Percentiles rank a stretch among this genome's conserved stretches.
phyloP scores from a whole-genome alignment of 2,797 vertebrate species.

The Sebastes vulpes region DNA sequence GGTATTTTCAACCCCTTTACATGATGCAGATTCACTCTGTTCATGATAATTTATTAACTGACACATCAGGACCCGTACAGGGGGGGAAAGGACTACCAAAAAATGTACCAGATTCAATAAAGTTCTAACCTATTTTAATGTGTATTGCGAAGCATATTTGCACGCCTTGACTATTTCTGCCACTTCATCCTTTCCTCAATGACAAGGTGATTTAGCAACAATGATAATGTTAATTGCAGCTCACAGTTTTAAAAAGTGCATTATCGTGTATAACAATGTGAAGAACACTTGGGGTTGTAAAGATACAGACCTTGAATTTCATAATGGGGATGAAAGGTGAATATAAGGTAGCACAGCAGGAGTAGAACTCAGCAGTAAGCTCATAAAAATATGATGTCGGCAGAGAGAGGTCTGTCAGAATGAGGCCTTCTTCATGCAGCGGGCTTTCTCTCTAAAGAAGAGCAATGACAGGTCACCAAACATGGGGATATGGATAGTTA shows the following conservation, averaged over 20 bases:
- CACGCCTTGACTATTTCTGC: background rate
- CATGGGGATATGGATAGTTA: conserved; percentile 31
- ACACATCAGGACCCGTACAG: conserved; percentile 31
- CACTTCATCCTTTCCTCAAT: background rate
- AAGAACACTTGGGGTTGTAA: background rate
- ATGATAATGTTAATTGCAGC: background rate
- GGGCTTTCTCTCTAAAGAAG: conserved; percentile 44
- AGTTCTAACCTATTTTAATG: conserved; percentile 52
- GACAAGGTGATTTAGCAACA: background rate
- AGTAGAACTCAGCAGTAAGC: conserved; percentile 7
- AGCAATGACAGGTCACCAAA: conserved; percentile 59
- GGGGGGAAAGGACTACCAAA: conserved; percentile 55
- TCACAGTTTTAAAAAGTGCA: background rate
- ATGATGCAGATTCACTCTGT: conserved; percentile 57
- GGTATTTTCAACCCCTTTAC: conserved; percentile 72
- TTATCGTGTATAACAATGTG: background rate
- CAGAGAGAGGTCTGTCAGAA: conserved; percentile 46
- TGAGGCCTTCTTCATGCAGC: conserved; percentile 21
- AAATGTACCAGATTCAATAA: conserved; percentile 64
- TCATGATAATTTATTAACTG: conserved; percentile 45
- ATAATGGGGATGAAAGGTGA: conserved; percentile 18
- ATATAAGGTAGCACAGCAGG: conserved; percentile 4
- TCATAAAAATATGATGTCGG: conserved; percentile 42
- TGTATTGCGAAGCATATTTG: conserved; percentile 44
- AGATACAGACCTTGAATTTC: conserved; percentile 4